Evolutionary conservation across 2,888 invertebrate species (phyloP).

Genomic region (Agrotis ipsilon): DNA sequence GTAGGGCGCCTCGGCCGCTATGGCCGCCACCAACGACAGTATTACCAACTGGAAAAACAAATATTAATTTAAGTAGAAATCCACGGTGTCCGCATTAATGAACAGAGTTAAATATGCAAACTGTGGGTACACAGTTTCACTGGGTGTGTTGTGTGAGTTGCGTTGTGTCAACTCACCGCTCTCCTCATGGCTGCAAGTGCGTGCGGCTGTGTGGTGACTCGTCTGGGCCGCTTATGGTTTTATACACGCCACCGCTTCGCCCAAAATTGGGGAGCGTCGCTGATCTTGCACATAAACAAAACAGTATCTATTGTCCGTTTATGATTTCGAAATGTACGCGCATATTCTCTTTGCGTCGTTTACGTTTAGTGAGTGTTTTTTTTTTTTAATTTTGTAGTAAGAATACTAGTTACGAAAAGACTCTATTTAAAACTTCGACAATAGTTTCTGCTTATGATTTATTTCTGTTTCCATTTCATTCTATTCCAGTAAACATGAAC

Average conservation of each 20-base stretch:
- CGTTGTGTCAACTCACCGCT: slow-evolving; percentile 83
- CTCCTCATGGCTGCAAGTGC: slow-evolving; percentile 82
- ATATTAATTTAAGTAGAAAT: slow-evolving; percentile 55
- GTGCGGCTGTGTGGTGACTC: slow-evolving; percentile 77
- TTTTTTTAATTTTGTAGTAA: too few species aligned
- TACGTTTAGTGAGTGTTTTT: neutral
- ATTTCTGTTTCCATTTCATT: too few species aligned
- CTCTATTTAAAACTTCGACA: too few species aligned
- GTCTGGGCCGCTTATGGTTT: slow-evolving; percentile 73
- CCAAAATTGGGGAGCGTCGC: slow-evolving; percentile 65
- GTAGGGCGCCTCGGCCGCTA: slow-evolving; percentile 85
- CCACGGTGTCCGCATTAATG: slow-evolving; percentile 59
- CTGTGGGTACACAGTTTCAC: slow-evolving; percentile 77
- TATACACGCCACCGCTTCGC: slow-evolving; percentile 84
- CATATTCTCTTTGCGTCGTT: slow-evolving; percentile 41
- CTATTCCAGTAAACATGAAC: too few species aligned
- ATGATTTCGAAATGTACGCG: slow-evolving; percentile 60
- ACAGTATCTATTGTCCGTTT: slow-evolving; percentile 59
- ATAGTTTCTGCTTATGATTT: too few species aligned
- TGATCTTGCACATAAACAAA: slow-evolving; percentile 56
- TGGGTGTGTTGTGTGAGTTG: slow-evolving; percentile 64
- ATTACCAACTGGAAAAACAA: slow-evolving; percentile 79
- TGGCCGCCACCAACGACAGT: slow-evolving; percentile 80
- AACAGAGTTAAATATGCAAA: slow-evolving; percentile 65
- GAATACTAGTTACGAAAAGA: neutral